Base-by-base conservation (phyloP, 1,140 invertebrate genomes). In the Bombus turneri region DNA sequence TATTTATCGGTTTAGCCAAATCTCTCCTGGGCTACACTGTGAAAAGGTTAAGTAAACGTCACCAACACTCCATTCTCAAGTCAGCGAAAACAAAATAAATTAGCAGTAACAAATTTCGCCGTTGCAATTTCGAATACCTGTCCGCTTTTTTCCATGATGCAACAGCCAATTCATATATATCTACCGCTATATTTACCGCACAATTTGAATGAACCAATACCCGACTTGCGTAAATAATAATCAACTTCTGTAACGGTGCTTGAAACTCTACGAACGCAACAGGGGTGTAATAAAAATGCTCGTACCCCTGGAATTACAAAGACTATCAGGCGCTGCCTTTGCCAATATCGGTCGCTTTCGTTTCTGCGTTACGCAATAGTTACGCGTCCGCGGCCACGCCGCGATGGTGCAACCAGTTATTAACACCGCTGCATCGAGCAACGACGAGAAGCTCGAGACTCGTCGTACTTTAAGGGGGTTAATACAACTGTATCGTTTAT, bases 401-500 rank as follows among this genome's bases (percentile, higher is more conserved):
- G 31, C 74, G 72, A 89, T 78, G 85, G 64, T 73, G 88, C 85
- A 85, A 87, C 86, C 81, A 68, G 73, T 90, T 89, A 89, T 89
- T 87, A 89, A 87, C 87, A 86, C 86, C n/a, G 66, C 71, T 41
- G 79, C 69, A 71, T 85, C 80, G 75, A 68, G 86, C 83, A 76
- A 13, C 43, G 18, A 62, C 43, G 86, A 62, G 75, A 69, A 83
- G 66, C 83, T 34, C 53, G 28, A 66, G 75, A 25, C 64, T 73
- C 71, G 64, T 66, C 59, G 87, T 79, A 71, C 80, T 89, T 89
- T 81, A 73, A 88, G 59, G 66, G 88, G 81, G 77, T 91, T 91
- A 91, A 91, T 91, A 91, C 86, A 91, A 89, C 89, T 88, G 88
- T 87, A 91, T 91, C 91, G 86, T 91, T 91, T 91, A 92, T 92